Base-by-base conservation (phyloP, 2,888 invertebrate genomes). In the Parelbella ahira region DNA sequence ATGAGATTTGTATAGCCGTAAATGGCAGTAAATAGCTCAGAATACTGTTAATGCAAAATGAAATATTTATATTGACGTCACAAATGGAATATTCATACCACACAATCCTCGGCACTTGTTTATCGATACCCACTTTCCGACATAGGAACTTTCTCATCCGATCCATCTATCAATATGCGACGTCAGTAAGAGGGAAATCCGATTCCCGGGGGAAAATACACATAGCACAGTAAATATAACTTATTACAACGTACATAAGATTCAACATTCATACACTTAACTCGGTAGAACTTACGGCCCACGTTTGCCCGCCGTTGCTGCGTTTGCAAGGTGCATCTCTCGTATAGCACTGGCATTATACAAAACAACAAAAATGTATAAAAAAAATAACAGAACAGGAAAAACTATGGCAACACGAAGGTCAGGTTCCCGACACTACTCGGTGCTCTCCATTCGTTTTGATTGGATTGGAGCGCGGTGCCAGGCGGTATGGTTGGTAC, bases 401-500 rank as follows among this genome's bases (percentile, higher is more conserved):
- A 49, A 45, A 25, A 53, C 57, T 52, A 48, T 48, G 50, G 44
- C 50, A 39, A 54, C 37, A 53, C 58, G 52, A 57, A 71, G 69
- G 68, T 73, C 70, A 71, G 66, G 70, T 70, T 73, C 68, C 70
- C 74, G 63, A 60, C 71, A 74, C 75, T 74, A 69, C 59, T 60
- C 57, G 67, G 68, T 24, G 29, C 25, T 32, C 32, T 39, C 69
- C 75, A 75, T 75, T 68, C 60, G 62, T 39, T 48, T 34, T 63
- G 60, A 49, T 57, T 56, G 58, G 50, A 57, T 63, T 56, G 55
- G 58, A 63, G 60, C 70, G 68, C n/a, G n/a, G 78, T 74, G 67
- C 70, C 81, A 76, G 79, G 69, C 80, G 61, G 80, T 74, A 78
- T 75, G 72, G 68, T 68, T n/a, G 70, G 70, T 69, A 74, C 75